phyloP scores from a whole-genome alignment of 2,888 invertebrate species.

The Melieria omissa region DNA sequence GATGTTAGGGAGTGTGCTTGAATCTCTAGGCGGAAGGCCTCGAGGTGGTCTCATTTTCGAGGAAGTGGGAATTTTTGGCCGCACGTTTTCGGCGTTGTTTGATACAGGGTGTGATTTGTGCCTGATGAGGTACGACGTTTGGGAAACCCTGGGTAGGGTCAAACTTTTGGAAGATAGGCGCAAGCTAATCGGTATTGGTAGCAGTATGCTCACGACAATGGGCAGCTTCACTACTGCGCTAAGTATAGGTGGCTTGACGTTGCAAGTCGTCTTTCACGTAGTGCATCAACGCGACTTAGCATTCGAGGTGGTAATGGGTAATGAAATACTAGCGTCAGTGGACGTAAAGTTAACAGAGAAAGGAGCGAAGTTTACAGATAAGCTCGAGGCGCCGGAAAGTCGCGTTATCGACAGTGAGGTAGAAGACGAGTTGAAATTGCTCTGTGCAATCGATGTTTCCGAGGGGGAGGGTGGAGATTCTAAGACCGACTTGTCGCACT shows the following conservation, averaged over 20 bases:
- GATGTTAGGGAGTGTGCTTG: not conserved
- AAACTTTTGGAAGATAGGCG: not conserved
- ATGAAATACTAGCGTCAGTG: no score
- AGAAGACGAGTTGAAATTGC: no score
- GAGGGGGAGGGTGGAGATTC: no score
- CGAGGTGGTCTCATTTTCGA: not conserved
- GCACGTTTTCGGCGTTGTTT: not conserved
- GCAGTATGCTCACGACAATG: conserved; percentile 10
- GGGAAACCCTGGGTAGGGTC: not conserved
- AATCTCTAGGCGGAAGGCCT: not conserved
- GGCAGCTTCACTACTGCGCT: conserved; percentile 10
- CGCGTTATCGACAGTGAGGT: no score
- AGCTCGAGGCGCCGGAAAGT: no score
- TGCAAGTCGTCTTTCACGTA: conserved; percentile 20
- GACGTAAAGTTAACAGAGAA: no score
- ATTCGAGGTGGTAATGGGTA: no score
- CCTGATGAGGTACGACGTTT: not conserved
- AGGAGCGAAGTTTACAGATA: no score
- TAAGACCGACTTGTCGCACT: no score
- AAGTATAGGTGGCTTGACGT: not conserved
- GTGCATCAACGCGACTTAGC: no score
- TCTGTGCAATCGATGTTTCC: no score
- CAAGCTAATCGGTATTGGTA: conserved; percentile 17
- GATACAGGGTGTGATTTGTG: conserved; percentile 6
- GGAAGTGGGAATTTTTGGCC: not conserved